Evolutionary conservation across 2,797 vertebrate species (phyloP).

Genomic region (Varecia variegata): DNA sequence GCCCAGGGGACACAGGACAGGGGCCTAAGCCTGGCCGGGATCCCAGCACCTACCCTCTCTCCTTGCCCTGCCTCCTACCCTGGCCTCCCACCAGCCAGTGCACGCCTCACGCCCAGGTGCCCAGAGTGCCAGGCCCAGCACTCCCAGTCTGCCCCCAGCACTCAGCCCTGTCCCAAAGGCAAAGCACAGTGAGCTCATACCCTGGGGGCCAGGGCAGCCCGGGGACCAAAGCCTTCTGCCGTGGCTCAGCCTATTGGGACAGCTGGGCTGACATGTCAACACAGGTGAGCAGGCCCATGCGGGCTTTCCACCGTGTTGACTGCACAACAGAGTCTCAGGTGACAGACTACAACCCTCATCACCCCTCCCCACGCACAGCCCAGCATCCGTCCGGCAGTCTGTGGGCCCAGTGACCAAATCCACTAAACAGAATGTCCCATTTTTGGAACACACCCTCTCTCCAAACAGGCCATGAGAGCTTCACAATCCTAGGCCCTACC

Average conservation of each 20-base stretch:
- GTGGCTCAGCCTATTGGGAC: not conserved
- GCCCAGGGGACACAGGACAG: not conserved
- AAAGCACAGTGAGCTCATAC: not conserved
- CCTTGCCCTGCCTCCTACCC: not conserved
- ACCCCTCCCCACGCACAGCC: not conserved
- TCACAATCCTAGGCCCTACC: not conserved
- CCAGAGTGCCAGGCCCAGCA: not conserved
- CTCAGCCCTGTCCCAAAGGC: not conserved
- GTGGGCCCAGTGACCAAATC: not conserved
- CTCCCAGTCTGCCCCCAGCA: not conserved
- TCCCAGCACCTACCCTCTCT: not conserved
- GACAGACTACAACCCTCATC: not conserved
- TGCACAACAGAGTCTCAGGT: slow-evolving; percentile 59
- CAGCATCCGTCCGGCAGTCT: not conserved
- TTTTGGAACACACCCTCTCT: not conserved
- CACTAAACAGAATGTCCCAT: not conserved
- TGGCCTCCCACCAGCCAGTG: not conserved
- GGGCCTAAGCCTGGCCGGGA: not conserved
- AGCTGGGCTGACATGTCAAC: slow-evolving; percentile 77
- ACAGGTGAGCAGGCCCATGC: slow-evolving; percentile 64
- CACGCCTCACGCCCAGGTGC: not conserved
- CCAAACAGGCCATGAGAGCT: not conserved
- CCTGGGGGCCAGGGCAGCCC: not conserved
- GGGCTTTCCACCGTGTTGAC: slow-evolving; percentile 11
- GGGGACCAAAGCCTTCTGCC: not conserved